phyloP scores from a whole-genome alignment of 2,797 vertebrate species.

The Lagodon rhomboides region DNA sequence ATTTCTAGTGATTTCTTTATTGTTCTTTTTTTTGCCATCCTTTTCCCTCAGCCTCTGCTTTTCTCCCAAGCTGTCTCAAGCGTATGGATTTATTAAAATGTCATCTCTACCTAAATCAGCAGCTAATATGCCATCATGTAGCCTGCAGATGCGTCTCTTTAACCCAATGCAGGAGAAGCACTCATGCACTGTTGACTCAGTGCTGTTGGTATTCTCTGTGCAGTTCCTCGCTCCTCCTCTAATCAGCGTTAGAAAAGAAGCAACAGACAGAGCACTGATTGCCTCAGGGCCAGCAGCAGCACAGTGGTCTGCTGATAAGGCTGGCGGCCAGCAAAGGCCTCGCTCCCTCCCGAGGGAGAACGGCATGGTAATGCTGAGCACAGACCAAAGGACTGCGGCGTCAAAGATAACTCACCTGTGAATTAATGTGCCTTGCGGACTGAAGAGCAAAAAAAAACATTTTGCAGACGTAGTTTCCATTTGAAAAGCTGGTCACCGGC shows the following conservation, averaged over 20 bases:
- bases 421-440: slow-evolving; percentile 34
- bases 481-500: not conserved
- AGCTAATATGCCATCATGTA: not conserved
- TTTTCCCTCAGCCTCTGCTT: not conserved
- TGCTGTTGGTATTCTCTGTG: slow-evolving; percentile 63
- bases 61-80: not conserved
- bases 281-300: slow-evolving; percentile 67
- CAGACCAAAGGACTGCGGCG: slow-evolving; percentile 41
- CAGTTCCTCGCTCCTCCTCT: slow-evolving; percentile 54
- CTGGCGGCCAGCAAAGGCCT: slow-evolving; percentile 59
- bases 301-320: slow-evolving; percentile 72
- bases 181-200: slow-evolving; percentile 11
- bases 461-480: not conserved
- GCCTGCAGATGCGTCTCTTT: slow-evolving; percentile 8
- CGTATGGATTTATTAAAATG: slow-evolving; percentile 6
- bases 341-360: slow-evolving; percentile 55
- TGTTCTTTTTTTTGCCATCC: not conserved
- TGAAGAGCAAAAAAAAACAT: not conserved
- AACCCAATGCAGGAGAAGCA: not conserved
- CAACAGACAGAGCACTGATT: slow-evolving; percentile 70
- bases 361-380: slow-evolving; percentile 23
- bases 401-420: slow-evolving; percentile 47
- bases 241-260: slow-evolving; percentile 67
- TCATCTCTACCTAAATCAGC: slow-evolving; percentile 21
- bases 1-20: not conserved